A percentile compares a stretch with the other conserved stretches of the same genome.
Evolutionary conservation across 2,113 vertebrate genomes (phyloP).

Genomic region (Chaetops frenatus): DNA sequence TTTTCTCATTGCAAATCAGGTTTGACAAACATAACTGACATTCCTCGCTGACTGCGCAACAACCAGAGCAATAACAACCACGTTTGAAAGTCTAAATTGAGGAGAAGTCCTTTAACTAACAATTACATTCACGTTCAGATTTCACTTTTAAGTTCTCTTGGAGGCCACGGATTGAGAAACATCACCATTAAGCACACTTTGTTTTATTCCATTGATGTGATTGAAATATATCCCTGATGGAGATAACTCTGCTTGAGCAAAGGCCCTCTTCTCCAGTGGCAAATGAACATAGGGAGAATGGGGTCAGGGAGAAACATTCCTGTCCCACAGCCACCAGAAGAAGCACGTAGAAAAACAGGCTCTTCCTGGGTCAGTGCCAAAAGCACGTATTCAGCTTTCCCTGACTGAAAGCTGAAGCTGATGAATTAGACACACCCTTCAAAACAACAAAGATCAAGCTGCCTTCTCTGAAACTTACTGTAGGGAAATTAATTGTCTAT

Average conservation of each 20-base stretch:
- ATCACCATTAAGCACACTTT: background rate
- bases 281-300: background rate
- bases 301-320: background rate
- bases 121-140: conserved; percentile 62
- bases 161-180: conserved; percentile 43
- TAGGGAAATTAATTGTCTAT: background rate
- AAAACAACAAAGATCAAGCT: conserved; percentile 39
- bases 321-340: background rate
- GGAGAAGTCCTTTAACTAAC: conserved; percentile 42
- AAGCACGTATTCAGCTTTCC: background rate
- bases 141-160: conserved; percentile 65
- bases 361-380: background rate
- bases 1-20: background rate
- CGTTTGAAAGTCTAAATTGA: conserved; percentile 42
- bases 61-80: background rate
- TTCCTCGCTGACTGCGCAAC: background rate
- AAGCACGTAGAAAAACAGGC: background rate
- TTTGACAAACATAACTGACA: conserved; percentile 7
- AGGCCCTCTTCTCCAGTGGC: background rate
- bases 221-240: background rate
- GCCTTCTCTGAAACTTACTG: background rate
- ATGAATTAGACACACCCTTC: conserved; percentile 60
- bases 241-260: background rate
- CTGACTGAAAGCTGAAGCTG: conserved; percentile 41
- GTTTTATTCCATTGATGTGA: background rate